These are phyloP conservation scores for Entomobrya multifasciata DNA, from an alignment of 2,888 invertebrate species.

Conservation along the genomic window DNA sequence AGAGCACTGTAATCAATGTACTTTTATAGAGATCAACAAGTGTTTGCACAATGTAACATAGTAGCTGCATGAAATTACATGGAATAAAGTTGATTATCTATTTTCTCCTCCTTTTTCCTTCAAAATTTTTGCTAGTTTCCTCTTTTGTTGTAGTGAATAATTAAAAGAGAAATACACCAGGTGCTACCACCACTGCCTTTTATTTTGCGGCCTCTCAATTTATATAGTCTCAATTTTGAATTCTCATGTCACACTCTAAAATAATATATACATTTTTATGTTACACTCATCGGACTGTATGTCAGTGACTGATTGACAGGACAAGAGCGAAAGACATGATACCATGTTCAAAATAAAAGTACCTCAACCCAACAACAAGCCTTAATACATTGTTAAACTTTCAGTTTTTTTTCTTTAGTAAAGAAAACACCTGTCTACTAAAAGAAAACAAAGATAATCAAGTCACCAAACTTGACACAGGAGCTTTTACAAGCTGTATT, in stretches of 20 bases:
- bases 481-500: too few relatives aligned
- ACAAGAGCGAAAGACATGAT: constrained; percentile 15
- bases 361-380: too few relatives aligned
- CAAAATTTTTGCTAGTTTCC: constrained; percentile 6
- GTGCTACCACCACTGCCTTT: background rate
- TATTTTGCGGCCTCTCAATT: background rate
- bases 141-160: background rate
- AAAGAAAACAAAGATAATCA: constrained; percentile 1
- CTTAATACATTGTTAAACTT: background rate
- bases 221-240: background rate
- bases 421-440: background rate
- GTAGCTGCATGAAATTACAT: background rate
- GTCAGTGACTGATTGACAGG: constrained; percentile 49
- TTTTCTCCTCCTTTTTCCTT: background rate
- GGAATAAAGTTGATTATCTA: too few relatives aligned
- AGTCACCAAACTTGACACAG: background rate
- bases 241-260: constrained; percentile 24
- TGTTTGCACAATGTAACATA: background rate
- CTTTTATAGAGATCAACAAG: background rate
- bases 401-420: too few relatives aligned
- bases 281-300: constrained; percentile 13
- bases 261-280: background rate
- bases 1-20: too few relatives aligned
- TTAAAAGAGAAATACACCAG: constrained; percentile 6
- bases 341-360: background rate